Evolutionary conservation across 2,888 invertebrate genomes (phyloP), one percentile per base, ranked within the genome.

Genomic region (Drosophila subquinaria): DNA sequence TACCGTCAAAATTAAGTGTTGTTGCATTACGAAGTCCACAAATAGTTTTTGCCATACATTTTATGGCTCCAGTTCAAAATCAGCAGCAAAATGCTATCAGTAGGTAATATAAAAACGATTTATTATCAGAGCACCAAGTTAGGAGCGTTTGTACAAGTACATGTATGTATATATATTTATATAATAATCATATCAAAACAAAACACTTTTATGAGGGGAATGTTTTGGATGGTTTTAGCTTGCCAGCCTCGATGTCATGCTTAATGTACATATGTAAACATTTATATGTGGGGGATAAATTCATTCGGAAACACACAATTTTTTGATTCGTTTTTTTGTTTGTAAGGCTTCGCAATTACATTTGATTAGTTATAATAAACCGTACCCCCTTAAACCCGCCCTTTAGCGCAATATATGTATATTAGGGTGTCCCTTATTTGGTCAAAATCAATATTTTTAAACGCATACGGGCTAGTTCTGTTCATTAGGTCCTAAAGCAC

Each of bases 71-170:
- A 60, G 65, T 50, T 52, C 43, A 63, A 78, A 78, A 69, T 69
- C 65, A 56, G 17, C 64, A 60, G 47, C 56, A 33, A 47, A 59
- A 52, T 65, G 65, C 81, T 89, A 83, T 84, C 85, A 84, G 66
- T 73, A 57, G 40, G 67, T 55, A 73, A 72, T 87, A 84, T 70
- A 77, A 87, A 75, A 66, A 51, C 64, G 57, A 80, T 89, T 86
- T 86, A 88, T 86, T 86, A 86, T 89, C 90, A 89, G 71, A 87
- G 74, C 85, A 88, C 85, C 85, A 75, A 72, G 52, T 59, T 64
- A 60, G 55, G 63, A 55, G 63, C 73, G 53, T 48, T 67, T 67
- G 60, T 51, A 70, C 73, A 70, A 63, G 72, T 72, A 70, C 53
- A 66, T 20, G 65, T 64, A 76, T 62, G 69, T 67, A 52, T 69